Conservation (phyloP, 1,140 invertebrate species). For the Sesamia nonagrioides region DNA sequence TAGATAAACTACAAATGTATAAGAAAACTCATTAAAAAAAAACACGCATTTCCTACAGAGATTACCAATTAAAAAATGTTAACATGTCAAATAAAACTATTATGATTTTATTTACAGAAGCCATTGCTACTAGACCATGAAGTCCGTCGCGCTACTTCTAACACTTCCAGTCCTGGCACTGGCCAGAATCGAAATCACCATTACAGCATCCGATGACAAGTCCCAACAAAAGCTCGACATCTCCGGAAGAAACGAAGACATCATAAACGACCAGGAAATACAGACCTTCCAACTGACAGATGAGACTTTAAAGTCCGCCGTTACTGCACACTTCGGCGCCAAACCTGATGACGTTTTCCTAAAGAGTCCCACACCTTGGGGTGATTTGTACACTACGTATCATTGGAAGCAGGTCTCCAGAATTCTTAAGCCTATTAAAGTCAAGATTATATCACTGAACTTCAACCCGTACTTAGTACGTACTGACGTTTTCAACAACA, state of each 20-base stretch:
- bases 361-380: slow-evolving; percentile 55
- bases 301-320: slow-evolving; percentile 44
- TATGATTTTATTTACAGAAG: not conserved
- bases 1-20: too few species aligned
- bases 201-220: not conserved
- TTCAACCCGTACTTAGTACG: slow-evolving; percentile 21
- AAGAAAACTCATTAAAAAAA: too few species aligned
- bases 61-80: too few species aligned
- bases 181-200: not conserved
- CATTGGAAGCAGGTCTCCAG: slow-evolving; percentile 52
- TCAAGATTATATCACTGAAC: slow-evolving; percentile 35
- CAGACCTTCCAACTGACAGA: slow-evolving; percentile 46
- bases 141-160: not conserved
- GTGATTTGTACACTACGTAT: slow-evolving; percentile 53
- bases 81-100: too few species aligned
- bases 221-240: not conserved
- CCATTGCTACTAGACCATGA: not conserved
- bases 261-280: slow-evolving; percentile 50
- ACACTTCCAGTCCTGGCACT: not conserved
- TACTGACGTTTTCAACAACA: slow-evolving; percentile 49
- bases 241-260: not conserved
- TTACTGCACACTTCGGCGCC: slow-evolving; percentile 26
- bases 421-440: slow-evolving; percentile 39
- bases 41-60: too few species aligned
- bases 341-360: slow-evolving; percentile 54